A percentile compares a stretch with the other conserved stretches of the same genome.
phyloP scores from a whole-genome alignment of 2,113 vertebrate genomes.

The Pseudonaja textilis region DNA sequence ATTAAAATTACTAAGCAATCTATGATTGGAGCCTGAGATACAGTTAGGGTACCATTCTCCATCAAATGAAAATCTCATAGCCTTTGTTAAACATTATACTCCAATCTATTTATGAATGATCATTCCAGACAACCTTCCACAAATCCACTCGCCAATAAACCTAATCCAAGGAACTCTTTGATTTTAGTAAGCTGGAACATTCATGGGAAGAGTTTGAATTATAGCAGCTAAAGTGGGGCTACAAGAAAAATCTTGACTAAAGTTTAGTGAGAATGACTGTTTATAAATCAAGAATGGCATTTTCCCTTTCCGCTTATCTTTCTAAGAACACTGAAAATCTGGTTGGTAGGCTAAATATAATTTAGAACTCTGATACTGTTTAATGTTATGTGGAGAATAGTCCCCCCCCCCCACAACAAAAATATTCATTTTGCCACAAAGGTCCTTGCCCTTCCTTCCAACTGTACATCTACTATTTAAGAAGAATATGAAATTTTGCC shows the following conservation, averaged over 20 bases:
- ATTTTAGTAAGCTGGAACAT: not conserved
- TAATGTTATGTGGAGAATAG: not conserved
- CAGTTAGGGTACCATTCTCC: not conserved
- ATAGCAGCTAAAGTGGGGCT: not conserved
- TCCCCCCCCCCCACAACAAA: not conserved
- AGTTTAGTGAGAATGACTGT: not conserved
- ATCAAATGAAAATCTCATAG: not conserved
- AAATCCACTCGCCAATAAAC: not conserved
- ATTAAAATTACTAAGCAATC: constrained; percentile 42
- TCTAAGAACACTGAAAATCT: not conserved
- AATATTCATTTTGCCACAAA: not conserved
- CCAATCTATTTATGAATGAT: not conserved
- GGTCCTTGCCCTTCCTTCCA: not conserved
- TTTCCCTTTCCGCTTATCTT: too few relatives aligned
- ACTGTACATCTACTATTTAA: not conserved
- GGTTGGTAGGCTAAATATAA: not conserved
- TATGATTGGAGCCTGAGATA: constrained; percentile 24
- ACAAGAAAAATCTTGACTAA: not conserved
- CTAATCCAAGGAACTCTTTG: not conserved
- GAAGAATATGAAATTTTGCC: not conserved
- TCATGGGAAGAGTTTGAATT: not conserved
- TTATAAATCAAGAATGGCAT: not conserved
- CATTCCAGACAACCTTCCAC: not conserved
- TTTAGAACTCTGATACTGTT: not conserved
- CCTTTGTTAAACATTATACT: not conserved